Conservation (phyloP, 2,888 invertebrate species). For the Stramonita haemastoma region DNA sequence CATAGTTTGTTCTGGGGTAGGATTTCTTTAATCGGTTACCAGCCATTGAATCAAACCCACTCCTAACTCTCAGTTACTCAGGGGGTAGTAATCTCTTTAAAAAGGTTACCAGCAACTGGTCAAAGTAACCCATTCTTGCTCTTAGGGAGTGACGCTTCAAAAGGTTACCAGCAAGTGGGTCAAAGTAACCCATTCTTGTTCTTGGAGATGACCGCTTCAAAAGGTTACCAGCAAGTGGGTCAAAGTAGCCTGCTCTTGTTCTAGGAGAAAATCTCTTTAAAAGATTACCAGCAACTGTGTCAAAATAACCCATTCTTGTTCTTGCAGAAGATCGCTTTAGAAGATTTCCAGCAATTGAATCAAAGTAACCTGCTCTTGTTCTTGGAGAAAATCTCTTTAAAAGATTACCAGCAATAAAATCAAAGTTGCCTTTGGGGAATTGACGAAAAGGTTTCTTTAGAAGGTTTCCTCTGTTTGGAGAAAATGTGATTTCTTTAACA, state of each 20-base stretch:
- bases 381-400: background rate
- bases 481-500: background rate
- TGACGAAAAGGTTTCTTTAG: background rate
- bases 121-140: background rate
- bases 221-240: background rate
- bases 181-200: background rate
- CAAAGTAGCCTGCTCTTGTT: background rate
- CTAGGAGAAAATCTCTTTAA: background rate
- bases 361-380: background rate
- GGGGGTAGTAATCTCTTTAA: background rate
- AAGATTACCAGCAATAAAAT: constrained; percentile 20
- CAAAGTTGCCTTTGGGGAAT: background rate
- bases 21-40: background rate
- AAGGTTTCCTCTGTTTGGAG: background rate
- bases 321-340: background rate
- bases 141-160: background rate
- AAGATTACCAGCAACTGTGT: background rate
- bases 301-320: background rate
- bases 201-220: background rate
- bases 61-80: background rate
- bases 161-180: background rate
- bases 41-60: constrained; percentile 4
- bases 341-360: background rate
- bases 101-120: background rate
- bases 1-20: background rate